Evolutionary conservation across 2,113 vertebrate species (phyloP).

Genomic region (Pithys albifrons): DNA sequence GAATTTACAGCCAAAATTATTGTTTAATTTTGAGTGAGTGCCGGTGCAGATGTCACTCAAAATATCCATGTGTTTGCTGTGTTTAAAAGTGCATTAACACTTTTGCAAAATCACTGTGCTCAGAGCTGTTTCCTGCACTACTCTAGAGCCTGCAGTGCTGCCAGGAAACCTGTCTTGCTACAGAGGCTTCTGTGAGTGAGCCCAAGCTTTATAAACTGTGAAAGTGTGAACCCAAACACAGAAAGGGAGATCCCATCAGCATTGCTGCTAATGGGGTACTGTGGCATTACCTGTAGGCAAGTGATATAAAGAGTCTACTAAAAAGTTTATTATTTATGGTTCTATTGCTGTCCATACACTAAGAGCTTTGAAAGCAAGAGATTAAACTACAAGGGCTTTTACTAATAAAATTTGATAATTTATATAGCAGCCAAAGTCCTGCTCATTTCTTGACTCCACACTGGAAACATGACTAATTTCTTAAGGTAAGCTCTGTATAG

Average conservation of each 20-base stretch:
- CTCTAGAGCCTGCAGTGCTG: background rate
- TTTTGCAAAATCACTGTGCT: background rate
- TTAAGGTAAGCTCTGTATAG: background rate
- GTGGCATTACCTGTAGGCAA: background rate
- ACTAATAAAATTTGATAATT: background rate
- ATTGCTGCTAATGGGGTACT: background rate
- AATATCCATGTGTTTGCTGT: background rate
- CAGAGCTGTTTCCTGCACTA: fast-evolving
- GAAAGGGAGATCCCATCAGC: background rate
- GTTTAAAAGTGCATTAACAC: background rate
- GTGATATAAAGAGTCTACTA: background rate
- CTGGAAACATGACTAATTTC: background rate
- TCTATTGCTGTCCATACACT: background rate
- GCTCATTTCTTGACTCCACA: background rate
- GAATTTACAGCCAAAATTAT: background rate
- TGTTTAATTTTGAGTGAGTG: background rate
- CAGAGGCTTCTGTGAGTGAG: background rate
- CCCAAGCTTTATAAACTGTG: background rate
- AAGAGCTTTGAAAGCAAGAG: background rate
- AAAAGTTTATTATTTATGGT: background rate
- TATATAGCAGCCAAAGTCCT: background rate
- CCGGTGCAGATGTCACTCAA: background rate
- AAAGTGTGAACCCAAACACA: background rate
- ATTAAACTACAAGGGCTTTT: background rate
- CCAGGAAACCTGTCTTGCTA: background rate